These are phyloP conservation scores for Paramisgurnus dabryanus DNA, from an alignment of 2,113 vertebrate genomes.

Conservation along the genomic window DNA sequence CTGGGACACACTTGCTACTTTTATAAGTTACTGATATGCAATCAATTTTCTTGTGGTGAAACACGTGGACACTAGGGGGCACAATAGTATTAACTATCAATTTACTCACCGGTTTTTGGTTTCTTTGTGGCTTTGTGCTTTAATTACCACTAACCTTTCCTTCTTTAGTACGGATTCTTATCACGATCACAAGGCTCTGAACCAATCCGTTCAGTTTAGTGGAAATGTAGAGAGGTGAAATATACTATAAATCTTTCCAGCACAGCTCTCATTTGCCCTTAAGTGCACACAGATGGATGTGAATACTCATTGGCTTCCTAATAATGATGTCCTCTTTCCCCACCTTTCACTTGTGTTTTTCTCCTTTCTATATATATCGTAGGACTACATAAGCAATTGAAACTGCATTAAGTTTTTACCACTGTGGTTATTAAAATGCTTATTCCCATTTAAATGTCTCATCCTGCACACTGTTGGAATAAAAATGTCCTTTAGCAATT, in stretches of 20 bases:
- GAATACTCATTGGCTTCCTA: slow-evolving; percentile 30
- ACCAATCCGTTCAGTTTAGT: slow-evolving; percentile 27
- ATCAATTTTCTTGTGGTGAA: too few relatives aligned
- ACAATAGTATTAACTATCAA: slow-evolving; percentile 48
- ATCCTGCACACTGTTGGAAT: background rate
- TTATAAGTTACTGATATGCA: too few relatives aligned
- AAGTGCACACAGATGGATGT: slow-evolving; percentile 27
- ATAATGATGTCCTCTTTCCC: background rate
- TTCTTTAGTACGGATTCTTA: slow-evolving; percentile 50
- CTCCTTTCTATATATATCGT: slow-evolving; percentile 7
- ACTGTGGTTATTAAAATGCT: background rate
- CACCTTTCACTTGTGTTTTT: background rate
- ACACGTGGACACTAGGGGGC: slow-evolving; percentile 63
- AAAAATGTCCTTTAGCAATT: background rate
- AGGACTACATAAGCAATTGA: background rate
- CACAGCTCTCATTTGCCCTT: background rate
- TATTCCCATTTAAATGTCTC: background rate
- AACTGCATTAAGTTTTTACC: background rate
- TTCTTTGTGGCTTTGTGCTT: slow-evolving; percentile 60
- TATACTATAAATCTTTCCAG: slow-evolving; percentile 33
- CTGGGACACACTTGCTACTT: too few relatives aligned
- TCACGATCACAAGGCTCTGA: slow-evolving; percentile 42
- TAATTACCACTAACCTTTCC: slow-evolving; percentile 63
- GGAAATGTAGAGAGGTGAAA: slow-evolving; percentile 36
- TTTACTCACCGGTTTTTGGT: background rate